Evolutionary conservation across 1,140 invertebrate species (phyloP).

Genomic region (Aphelenchoides fujianensis): DNA sequence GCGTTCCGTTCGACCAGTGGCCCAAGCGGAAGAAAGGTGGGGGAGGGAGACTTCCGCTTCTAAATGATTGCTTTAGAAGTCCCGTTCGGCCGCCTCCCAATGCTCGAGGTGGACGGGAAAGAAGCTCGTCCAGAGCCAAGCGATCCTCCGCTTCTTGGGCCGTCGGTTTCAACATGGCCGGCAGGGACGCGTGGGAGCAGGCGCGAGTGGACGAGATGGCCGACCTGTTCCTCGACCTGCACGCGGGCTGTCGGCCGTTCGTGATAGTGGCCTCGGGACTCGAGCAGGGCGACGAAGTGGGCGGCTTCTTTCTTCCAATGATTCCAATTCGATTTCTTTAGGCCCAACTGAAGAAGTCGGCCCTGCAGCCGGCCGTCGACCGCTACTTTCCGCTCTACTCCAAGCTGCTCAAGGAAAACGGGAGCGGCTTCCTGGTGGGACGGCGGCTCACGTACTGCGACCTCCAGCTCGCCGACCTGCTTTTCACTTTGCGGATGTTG

Average conservation of each 20-base stretch:
- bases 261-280: neutral
- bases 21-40: neutral
- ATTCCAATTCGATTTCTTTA: neutral
- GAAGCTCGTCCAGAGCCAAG: constrained; percentile 16
- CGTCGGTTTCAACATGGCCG: constrained; percentile 24
- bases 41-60: neutral
- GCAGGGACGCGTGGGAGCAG: constrained; percentile 1
- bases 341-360: constrained; percentile 18
- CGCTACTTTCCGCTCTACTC: constrained; percentile 18
- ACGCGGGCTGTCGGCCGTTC: constrained; percentile 2
- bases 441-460: constrained; percentile 18
- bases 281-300: constrained; percentile 16
- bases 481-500: constrained; percentile 18
- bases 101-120: constrained; percentile 19
- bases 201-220: constrained; percentile 14
- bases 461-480: constrained; percentile 20
- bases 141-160: constrained; percentile 26
- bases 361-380: constrained; percentile 11
- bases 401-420: constrained; percentile 23
- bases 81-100: constrained; percentile 16
- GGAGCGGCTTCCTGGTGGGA: constrained; percentile 19
- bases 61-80: constrained; percentile 12
- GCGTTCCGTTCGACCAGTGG: constrained; percentile 18
- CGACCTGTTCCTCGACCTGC: constrained; percentile 21
- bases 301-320: neutral